A percentile compares a stretch with the other conserved stretches of the same genome.
Conservation (phyloP, 2,888 invertebrate genomes). For the Parasteatoda lunata region DNA sequence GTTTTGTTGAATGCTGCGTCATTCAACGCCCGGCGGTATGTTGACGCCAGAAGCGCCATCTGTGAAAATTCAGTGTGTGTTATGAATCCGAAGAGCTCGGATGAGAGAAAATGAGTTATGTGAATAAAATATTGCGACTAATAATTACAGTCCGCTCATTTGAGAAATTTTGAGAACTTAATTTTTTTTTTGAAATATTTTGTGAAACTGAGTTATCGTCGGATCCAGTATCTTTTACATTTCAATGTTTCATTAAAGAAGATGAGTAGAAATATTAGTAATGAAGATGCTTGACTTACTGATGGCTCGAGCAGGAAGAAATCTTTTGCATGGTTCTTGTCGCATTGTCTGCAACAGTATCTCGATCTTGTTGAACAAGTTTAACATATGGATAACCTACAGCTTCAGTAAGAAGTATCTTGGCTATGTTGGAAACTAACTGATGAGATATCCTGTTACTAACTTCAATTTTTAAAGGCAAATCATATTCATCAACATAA, state of each 20-base stretch:
- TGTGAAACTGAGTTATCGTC: no score
- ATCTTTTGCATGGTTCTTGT: conserved; percentile 73
- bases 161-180: no score
- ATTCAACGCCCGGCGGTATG: no score
- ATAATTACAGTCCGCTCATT: no score
- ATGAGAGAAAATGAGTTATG: no score
- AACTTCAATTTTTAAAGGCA: conserved; percentile 50
- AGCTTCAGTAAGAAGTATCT: conserved; percentile 74
- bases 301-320: conserved; percentile 71
- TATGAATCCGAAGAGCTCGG: no score
- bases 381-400: conserved; percentile 74
- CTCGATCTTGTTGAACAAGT: conserved; percentile 71
- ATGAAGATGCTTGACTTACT: conserved; percentile 42
- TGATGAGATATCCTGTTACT: conserved; percentile 73
- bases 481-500: conserved; percentile 52
- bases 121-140: no score
- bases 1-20: no score
- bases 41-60: no score
- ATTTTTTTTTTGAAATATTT: no score
- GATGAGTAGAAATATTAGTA: background rate
- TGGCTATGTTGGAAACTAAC: conserved; percentile 74
- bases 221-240: background rate
- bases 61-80: no score
- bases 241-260: background rate
- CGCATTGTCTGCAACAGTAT: conserved; percentile 71